These are phyloP conservation scores for Drosophila greeni DNA, from an alignment of 2,888 invertebrate species.

Conservation along the genomic window DNA sequence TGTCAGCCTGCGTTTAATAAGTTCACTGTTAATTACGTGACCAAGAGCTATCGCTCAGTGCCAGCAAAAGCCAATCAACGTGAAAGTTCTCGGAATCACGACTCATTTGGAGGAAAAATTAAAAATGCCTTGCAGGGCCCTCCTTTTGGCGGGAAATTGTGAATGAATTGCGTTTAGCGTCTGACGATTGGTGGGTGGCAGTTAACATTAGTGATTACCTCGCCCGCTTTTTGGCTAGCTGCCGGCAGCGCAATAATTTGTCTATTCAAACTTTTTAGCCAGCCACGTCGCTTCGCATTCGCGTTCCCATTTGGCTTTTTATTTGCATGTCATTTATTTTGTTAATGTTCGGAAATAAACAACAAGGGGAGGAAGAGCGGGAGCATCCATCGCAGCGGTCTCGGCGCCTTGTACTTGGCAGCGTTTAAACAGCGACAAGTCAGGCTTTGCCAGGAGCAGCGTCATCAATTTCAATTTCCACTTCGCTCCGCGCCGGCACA, in stretches of 20 bases:
- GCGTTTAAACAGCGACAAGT: slow-evolving; percentile 57
- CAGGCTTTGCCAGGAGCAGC: slow-evolving; percentile 46
- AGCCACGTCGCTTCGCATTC: slow-evolving; percentile 26
- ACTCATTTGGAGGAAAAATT: slow-evolving; percentile 64
- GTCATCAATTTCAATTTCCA: slow-evolving; percentile 75
- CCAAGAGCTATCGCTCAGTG: slow-evolving; percentile 39
- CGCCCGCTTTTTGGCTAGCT: not conserved
- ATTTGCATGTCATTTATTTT: slow-evolving; percentile 74
- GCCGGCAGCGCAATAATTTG: slow-evolving; percentile 60
- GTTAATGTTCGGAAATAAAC: slow-evolving; percentile 72
- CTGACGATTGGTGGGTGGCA: slow-evolving; percentile 49
- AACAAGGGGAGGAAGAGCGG: slow-evolving; percentile 34
- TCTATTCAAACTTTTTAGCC: slow-evolving; percentile 64
- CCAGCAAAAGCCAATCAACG: slow-evolving; percentile 60
- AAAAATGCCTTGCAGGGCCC: slow-evolving; percentile 59
- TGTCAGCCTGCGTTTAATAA: slow-evolving; percentile 59
- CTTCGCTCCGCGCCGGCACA: slow-evolving; percentile 24
- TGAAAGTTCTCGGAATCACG: slow-evolving; percentile 60
- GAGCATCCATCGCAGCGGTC: not conserved
- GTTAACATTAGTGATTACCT: slow-evolving; percentile 52
- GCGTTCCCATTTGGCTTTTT: slow-evolving; percentile 46
- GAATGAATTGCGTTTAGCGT: slow-evolving; percentile 67
- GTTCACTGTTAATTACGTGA: slow-evolving; percentile 67
- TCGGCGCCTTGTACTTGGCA: slow-evolving; percentile 18
- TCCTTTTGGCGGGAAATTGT: slow-evolving; percentile 25